Conservation (phyloP, 2,113 vertebrate genomes). For the Mobula hypostoma region DNA sequence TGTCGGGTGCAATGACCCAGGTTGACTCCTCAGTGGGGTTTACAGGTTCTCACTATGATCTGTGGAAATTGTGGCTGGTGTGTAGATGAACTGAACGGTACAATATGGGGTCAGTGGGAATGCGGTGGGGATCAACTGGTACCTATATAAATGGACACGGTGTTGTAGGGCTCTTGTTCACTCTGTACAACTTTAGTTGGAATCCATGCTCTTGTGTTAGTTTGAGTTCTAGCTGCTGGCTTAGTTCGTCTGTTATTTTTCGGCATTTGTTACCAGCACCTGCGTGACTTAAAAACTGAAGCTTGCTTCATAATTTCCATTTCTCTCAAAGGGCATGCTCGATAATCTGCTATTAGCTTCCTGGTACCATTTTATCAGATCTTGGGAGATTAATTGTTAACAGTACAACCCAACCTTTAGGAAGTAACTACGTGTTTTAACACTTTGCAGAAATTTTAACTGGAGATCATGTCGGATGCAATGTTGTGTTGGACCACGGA, state of each 20-base stretch:
- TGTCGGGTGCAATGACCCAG: too few species aligned
- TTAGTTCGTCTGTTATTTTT: neutral
- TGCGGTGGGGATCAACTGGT: too few species aligned
- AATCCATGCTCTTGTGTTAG: neutral
- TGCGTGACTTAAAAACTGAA: neutral
- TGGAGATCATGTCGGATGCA: neutral
- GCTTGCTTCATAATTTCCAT: neutral
- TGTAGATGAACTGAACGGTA: too few species aligned
- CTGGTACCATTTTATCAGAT: neutral
- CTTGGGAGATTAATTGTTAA: conserved; percentile 23
- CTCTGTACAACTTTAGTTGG: too few species aligned
- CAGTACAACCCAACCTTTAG: neutral
- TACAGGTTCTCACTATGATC: too few species aligned
- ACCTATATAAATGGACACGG: too few species aligned
- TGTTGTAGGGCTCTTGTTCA: too few species aligned
- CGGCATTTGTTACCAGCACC: neutral
- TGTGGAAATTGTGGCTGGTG: too few species aligned
- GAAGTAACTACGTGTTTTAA: neutral
- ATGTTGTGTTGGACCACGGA: neutral
- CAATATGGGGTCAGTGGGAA: too few species aligned
- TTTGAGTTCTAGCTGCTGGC: neutral
- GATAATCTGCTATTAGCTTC: neutral
- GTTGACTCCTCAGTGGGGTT: too few species aligned
- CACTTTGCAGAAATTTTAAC: neutral
- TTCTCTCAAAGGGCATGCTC: neutral